Percentiles rank a stretch among this genome's conserved stretches.
Evolutionary conservation across 2,888 invertebrate species (phyloP).

Genomic region (Mylabris sibirica): DNA sequence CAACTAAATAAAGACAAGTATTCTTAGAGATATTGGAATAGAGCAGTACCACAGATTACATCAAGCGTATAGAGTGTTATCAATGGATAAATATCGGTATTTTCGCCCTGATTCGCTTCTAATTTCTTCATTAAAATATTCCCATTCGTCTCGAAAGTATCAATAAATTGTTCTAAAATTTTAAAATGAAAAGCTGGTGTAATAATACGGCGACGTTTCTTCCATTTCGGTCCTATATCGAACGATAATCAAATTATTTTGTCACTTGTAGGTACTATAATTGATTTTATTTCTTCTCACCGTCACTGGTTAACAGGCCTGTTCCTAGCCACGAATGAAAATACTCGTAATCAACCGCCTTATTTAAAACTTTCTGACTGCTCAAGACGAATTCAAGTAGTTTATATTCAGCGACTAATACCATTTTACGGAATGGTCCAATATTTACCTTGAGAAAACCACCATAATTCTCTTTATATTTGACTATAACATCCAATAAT

Average conservation of each 20-base stretch:
- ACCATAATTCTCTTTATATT: conserved; percentile 32
- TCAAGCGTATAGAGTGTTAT: conserved; percentile 69
- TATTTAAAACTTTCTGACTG: conserved; percentile 50
- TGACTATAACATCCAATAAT: conserved; percentile 23
- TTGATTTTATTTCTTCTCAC: not conserved
- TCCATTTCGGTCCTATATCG: conserved; percentile 69
- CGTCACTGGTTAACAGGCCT: conserved; percentile 28
- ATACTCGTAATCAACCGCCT: conserved; percentile 53
- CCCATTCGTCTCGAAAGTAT: conserved; percentile 72
- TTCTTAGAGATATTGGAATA: not conserved
- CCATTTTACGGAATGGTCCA: conserved; percentile 18
- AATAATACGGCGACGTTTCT: conserved; percentile 71
- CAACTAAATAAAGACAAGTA: not conserved
- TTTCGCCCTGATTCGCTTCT: conserved; percentile 52
- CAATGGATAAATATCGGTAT: conserved; percentile 68
- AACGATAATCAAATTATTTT: conserved; percentile 12
- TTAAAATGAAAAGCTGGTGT: conserved; percentile 82
- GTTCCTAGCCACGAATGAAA: conserved; percentile 54
- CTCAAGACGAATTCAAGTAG: conserved; percentile 49
- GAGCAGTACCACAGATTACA: conserved; percentile 66
- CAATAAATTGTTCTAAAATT: conserved; percentile 74
- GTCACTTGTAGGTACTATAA: no score
- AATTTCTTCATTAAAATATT: conserved; percentile 67
- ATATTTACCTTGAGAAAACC: conserved; percentile 33
- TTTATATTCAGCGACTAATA: conserved; percentile 40